A percentile compares a stretch with the other conserved stretches of the same genome.
Evolutionary conservation across 1,140 invertebrate species (phyloP).

Genomic region (Heliothis virescens): DNA sequence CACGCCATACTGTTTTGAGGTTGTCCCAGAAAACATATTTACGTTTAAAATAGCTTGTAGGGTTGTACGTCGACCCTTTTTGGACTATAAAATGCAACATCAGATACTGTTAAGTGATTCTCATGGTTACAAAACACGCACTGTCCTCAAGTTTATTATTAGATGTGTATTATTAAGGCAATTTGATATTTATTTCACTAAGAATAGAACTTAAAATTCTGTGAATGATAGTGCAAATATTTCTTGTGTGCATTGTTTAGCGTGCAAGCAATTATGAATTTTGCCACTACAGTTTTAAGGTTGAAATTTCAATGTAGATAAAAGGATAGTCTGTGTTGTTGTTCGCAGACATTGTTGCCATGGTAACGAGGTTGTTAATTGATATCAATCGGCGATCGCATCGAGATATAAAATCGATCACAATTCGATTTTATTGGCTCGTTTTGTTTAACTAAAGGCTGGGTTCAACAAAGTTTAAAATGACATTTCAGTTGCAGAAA

Average conservation of each 20-base stretch:
- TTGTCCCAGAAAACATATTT: neutral
- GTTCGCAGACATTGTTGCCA: constrained; percentile 28
- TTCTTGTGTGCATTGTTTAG: neutral
- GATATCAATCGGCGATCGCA: constrained; percentile 35
- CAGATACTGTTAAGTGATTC: constrained; percentile 18
- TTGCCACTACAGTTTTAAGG: neutral
- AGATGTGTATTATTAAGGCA: neutral
- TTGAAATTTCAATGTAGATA: neutral
- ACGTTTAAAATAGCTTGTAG: constrained; percentile 4
- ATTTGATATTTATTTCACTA: neutral
- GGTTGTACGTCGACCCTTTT: constrained; percentile 28
- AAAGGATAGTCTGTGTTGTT: neutral
- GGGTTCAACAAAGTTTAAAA: neutral
- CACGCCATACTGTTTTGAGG: neutral
- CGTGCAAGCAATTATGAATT: neutral
- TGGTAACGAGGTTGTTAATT: constrained; percentile 42
- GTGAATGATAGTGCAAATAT: neutral
- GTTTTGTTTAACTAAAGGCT: neutral
- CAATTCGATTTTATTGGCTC: constrained; percentile 33
- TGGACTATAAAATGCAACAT: constrained; percentile 31
- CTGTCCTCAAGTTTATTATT: constrained; percentile 9
- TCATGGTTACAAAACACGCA: constrained; percentile 23
- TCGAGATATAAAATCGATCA: constrained; percentile 26
- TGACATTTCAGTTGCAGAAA: too few species aligned
- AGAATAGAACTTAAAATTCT: neutral